Evolutionary conservation across 2,797 vertebrate genomes (phyloP), one percentile per base, ranked within the genome.

Genomic region (Channallabes apus): DNA sequence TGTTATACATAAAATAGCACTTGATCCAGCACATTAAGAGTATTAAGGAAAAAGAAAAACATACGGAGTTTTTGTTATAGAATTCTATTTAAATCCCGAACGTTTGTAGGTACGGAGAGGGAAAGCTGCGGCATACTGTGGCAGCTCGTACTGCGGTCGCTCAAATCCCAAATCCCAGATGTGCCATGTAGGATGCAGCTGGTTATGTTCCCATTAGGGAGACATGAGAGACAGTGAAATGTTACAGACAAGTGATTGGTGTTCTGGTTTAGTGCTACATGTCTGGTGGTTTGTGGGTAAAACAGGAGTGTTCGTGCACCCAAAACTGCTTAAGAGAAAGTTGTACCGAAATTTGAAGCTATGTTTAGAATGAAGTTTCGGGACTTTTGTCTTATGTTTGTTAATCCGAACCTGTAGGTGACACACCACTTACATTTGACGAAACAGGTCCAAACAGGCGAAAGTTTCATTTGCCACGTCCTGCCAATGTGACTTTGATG

Each of bases 401-500:
- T 85, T 79, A 64, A 77, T 88, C 73, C 82, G 80, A 87, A 88
- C 84, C 86, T 87, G 88, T 84, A 61, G 82, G 82, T 81, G 85
- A 87, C 29, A 82, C 72, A 41, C 38, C 54, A 72, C 86, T 76
- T 84, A 78, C 83, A 86, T 90, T 80, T 90, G 88, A 88, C 88
- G 89, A 91, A 87, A 88, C 84, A 77, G 86, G 88, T 87, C 88
- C 84, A 89, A 86, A 83, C 69, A 69, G 84, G 87, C 86, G 82
- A 54, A 73, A 72, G 80, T 91, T 81, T 85, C 88, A 86, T 90
- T 77, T 86, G 82, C 90, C 82, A 76, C 87, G 91, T 91, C 80
- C 87, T 84, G 85, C 67, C 64, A 84, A 90, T 86, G 83, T 92
- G 92, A 93, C 93, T 92, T 90, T 93, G 93, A 94, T 91, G 90